A percentile compares a stretch with the other conserved stretches of the same genome.
Conservation (phyloP, 2,888 invertebrate genomes). For the Tenthredo notha region DNA sequence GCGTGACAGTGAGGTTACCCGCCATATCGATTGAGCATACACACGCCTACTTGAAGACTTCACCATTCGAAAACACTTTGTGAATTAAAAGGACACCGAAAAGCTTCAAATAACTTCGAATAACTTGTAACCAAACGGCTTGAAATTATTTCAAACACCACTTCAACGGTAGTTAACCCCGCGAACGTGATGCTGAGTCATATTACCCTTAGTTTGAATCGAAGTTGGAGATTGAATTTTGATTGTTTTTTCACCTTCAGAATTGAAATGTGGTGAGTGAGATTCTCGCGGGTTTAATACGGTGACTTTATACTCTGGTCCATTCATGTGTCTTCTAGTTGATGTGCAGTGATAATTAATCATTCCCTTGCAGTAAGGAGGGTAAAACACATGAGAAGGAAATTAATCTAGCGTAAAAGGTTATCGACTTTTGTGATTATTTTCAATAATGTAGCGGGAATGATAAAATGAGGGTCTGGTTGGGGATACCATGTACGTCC, state of each 20-base stretch:
- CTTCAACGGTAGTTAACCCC: not conserved
- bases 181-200: not conserved
- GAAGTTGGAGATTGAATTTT: not conserved
- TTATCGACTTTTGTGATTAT: conserved; percentile 14
- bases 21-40: not conserved
- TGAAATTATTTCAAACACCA: not conserved
- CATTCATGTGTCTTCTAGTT: not conserved
- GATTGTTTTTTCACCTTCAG: not conserved
- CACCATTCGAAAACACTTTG: not conserved
- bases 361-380: not conserved
- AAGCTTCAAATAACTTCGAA: not conserved
- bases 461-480: not conserved
- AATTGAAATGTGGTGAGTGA: too few species aligned
- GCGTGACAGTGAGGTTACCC: not conserved
- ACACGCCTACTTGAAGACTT: not conserved
- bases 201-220: not conserved
- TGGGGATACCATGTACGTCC: not conserved
- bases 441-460: not conserved
- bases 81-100: not conserved
- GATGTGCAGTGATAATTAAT: not conserved
- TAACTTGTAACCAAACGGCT: not conserved
- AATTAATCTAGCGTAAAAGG: not conserved
- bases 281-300: not conserved
- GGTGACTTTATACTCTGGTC: not conserved
- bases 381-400: not conserved